Base-by-base conservation (phyloP, 2,797 vertebrate genomes). In the Epinephelus malabaricus region DNA sequence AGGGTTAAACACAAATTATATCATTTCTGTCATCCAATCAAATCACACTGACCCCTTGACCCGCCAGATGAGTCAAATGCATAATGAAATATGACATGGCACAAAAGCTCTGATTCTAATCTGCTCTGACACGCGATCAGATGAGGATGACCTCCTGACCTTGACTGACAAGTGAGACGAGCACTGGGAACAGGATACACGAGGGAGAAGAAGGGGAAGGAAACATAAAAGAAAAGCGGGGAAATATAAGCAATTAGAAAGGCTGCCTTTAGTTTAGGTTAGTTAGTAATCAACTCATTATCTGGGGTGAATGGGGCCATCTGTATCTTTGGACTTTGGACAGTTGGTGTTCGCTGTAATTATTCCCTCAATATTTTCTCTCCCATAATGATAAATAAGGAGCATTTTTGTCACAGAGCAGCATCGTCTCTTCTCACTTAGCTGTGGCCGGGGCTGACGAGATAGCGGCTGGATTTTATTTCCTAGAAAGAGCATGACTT, bases 1-100 rank as follows among this genome's bases (percentile, higher is more conserved):
- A 85, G 90, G 93, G 94, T 93, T 93, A 92, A 94, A 94, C 91
- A 82, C 86, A 94, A 95, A 94, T 94, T 91, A 87, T 92, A 96
- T 90, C 95, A 96, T 96, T 96, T 94, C 92, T 96, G 94, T 95
- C 95, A 94, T 93, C 96, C 95, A 95, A 95, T 95, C 94, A 94
- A 95, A 96, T 94, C 94, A 93, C 89, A 77, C 90, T 91, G 94
- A 96, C 94, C 95, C 89, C 76, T 88, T 89, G 95, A 96, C 95
- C 95, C 73, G 92, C 62, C 56, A 92, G 94, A 93, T 94, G 95
- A 96, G 95, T 95, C 94, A 94, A 93, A 95, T 88, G 90, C 91
- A 90, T 96, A 96, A 96, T 95, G 95, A 96, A 96, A 96, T 96
- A 95, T 96, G 95, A 95, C 91, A 92, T 93, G 86, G 91, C 93